These are phyloP conservation scores for Oscheius sp. DNA, from an alignment of 2,888 invertebrate species.

Conservation along the genomic window DNA sequence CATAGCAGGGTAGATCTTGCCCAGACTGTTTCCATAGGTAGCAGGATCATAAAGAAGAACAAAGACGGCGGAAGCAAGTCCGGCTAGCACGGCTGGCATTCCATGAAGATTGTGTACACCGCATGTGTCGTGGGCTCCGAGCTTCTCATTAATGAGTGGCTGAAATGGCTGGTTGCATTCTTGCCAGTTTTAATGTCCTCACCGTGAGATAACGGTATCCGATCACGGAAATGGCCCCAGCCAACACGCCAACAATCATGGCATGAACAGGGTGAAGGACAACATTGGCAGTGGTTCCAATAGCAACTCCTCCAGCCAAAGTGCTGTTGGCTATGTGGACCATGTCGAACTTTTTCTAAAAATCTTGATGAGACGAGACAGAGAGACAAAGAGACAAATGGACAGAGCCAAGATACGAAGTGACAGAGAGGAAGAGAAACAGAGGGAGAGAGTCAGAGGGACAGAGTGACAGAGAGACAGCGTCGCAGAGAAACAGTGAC, in stretches of 20 bases:
- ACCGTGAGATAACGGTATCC: slow-evolving; percentile 67
- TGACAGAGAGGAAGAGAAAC: too few relatives aligned
- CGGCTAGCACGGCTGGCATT: slow-evolving; percentile 65
- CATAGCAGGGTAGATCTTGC: slow-evolving; percentile 58
- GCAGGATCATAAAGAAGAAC: slow-evolving; percentile 52
- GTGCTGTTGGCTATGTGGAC: slow-evolving; percentile 76
- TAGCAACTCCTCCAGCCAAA: slow-evolving; percentile 73
- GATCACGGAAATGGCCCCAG: slow-evolving; percentile 70
- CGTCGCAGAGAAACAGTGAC: too few relatives aligned
- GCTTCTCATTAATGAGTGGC: slow-evolving; percentile 82
- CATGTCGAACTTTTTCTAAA: slow-evolving; percentile 71
- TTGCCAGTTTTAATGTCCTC: slow-evolving; percentile 1
- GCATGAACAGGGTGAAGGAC: slow-evolving; percentile 74
- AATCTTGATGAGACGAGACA: not conserved
- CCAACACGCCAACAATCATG: slow-evolving; percentile 69
- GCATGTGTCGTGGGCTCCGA: slow-evolving; percentile 77
- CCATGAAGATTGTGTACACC: slow-evolving; percentile 69
- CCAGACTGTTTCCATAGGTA: slow-evolving; percentile 48
- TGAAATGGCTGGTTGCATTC: slow-evolving; percentile 69
- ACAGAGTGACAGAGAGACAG: too few relatives aligned
- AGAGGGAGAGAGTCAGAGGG: too few relatives aligned
- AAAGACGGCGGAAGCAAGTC: slow-evolving; percentile 52
- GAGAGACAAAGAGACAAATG: too few relatives aligned
- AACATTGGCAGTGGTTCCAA: slow-evolving; percentile 74
- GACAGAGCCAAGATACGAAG: too few relatives aligned